Base-by-base conservation (phyloP, 1,140 invertebrate species). In the Drosophila pachea region DNA sequence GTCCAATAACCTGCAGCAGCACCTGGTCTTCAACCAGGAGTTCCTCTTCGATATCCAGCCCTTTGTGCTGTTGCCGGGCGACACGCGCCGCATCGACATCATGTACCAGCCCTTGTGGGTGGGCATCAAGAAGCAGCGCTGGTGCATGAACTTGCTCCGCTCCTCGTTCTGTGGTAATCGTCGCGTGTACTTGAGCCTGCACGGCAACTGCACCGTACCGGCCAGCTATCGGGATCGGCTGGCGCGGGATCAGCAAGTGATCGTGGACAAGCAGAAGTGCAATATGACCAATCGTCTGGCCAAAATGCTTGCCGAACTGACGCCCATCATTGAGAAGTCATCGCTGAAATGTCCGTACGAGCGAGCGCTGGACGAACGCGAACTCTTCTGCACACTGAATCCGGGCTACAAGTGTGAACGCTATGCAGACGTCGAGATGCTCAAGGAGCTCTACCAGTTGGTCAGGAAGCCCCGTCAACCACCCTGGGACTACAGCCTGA, bases 381-480 rank as follows among this genome's bases (percentile, higher is more conserved):
- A 88, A 22, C 7, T 86, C 0, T 88, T 88, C 40, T 58, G 65
- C 5, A 53, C 58, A 2, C 52, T 59, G 29, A 88, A 88, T 58
- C 14, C 56, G 0, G 81, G 73, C 7, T 84, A 76, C 36, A 54
- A 54, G 33, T 86, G 76, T 32, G 45, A 68, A 0, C 78, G 87
- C 2, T 88, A 69, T 42, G 76, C 73, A 7, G 87, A 88, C 49
- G 38, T 88, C 8, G 76, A 86, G 47, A 48, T 73, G 0, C 70
- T 88, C 0, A 88, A 84, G 59, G 60, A 74, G 2, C 12, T 88
- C 0, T 73, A 88, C 14, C 32, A 40, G 5, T 45, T 68, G 29
- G 50, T 79, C 2, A 88, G 88, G 36, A 88, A 81, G 32, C 82
- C 87, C 0, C 76, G 82, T 0, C 78, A 88, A 5, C 76, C 76